A percentile compares a stretch with the other conserved stretches of the same genome.
Conservation (phyloP, 2,797 vertebrate genomes). For the Pipistrellus nathusii region DNA sequence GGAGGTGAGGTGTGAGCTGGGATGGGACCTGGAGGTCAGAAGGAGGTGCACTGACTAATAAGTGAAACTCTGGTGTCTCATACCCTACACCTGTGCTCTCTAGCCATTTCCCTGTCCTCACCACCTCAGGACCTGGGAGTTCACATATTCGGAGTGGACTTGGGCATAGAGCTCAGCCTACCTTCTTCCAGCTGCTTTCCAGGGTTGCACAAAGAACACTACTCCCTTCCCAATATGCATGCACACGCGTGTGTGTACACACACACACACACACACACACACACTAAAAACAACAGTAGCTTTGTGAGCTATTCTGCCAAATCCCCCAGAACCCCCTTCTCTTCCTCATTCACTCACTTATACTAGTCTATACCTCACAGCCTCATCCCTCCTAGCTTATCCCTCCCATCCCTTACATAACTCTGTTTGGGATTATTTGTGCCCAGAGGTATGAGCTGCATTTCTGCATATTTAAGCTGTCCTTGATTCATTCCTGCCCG, state of each 20-base stretch:
- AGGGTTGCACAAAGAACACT: background rate
- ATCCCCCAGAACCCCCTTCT: background rate
- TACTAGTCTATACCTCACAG: background rate
- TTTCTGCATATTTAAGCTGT: slow-evolving; percentile 83
- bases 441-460: slow-evolving; percentile 85
- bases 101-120: background rate
- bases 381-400: slow-evolving; percentile 25
- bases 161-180: background rate
- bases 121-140: background rate
- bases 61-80: background rate
- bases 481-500: slow-evolving; percentile 82
- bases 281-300: background rate
- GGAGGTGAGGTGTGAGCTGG: background rate
- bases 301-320: background rate
- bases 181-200: background rate
- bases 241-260: background rate
- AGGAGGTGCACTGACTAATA: background rate
- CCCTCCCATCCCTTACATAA: slow-evolving; percentile 84
- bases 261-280: background rate
- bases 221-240: too few relatives aligned
- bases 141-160: background rate
- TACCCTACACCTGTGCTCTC: background rate
- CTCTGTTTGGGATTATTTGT: slow-evolving; percentile 84
- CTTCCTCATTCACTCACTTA: slow-evolving; percentile 33
- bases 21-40: background rate